Evolutionary conservation across 2,888 invertebrate species (phyloP).

Genomic region (Lypha dubia): DNA sequence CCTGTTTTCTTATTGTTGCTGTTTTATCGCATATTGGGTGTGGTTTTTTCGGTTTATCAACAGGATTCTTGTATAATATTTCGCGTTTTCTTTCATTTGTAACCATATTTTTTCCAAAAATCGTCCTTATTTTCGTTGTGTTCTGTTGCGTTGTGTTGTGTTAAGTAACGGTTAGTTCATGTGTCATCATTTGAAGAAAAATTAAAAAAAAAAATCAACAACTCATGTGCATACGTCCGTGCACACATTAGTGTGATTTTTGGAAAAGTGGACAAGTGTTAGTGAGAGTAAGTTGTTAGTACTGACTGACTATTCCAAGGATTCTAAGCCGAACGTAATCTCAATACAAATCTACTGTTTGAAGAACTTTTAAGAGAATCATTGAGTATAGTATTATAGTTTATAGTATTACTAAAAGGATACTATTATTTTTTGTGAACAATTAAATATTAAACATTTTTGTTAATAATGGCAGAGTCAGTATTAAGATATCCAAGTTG

Average conservation of each 20-base stretch:
- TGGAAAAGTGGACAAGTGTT: slow-evolving; percentile 20
- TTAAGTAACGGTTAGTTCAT: slow-evolving; percentile 54
- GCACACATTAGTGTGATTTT: slow-evolving; percentile 18
- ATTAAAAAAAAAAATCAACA: too few species aligned
- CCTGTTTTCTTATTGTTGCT: slow-evolving; percentile 37
- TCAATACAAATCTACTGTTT: background rate
- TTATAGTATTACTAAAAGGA: too few species aligned
- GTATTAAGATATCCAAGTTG: background rate
- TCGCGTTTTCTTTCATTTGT: slow-evolving; percentile 62
- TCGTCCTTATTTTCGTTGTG: slow-evolving; percentile 43
- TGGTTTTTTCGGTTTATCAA: slow-evolving; percentile 68
- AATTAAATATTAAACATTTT: background rate
- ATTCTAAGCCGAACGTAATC: background rate
- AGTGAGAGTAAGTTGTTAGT: slow-evolving; percentile 12
- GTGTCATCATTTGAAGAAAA: slow-evolving; percentile 60
- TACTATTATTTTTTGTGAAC: too few species aligned
- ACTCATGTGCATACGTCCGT: slow-evolving; percentile 37
- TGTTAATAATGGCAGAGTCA: slow-evolving; percentile 18
- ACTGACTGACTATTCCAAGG: background rate
- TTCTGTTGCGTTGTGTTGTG: too few species aligned
- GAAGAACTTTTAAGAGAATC: background rate
- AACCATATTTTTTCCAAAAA: slow-evolving; percentile 45
- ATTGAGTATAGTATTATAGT: too few species aligned
- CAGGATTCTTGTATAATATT: slow-evolving; percentile 64
- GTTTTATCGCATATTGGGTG: slow-evolving; percentile 66